A percentile compares a stretch with the other conserved stretches of the same genome.
These are phyloP conservation scores for Drosophila cyrtoloma DNA, from an alignment of 2,888 invertebrate genomes.

Conservation along the genomic window DNA sequence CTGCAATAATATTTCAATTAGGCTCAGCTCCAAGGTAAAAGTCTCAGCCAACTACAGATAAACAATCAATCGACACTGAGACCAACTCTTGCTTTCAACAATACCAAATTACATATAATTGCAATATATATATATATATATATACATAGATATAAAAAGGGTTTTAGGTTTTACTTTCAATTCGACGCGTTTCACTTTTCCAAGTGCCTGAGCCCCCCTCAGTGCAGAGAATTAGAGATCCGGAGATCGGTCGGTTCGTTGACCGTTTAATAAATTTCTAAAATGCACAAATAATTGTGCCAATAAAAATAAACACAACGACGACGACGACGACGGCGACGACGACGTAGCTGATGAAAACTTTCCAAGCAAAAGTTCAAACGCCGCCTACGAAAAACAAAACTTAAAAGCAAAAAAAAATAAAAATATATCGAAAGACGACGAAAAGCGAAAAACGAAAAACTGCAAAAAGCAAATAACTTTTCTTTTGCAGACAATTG, in stretches of 20 bases:
- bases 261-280: slow-evolving; percentile 77
- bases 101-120: background rate
- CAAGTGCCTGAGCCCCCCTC: slow-evolving; percentile 5
- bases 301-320: slow-evolving; percentile 77
- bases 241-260: slow-evolving; percentile 47
- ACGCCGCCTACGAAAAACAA: slow-evolving; percentile 70
- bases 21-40: slow-evolving; percentile 1
- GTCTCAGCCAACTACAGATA: background rate
- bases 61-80: background rate
- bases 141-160: slow-evolving; percentile 7
- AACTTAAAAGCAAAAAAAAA: slow-evolving; percentile 29
- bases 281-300: slow-evolving; percentile 81
- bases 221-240: slow-evolving; percentile 11
- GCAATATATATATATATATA: background rate
- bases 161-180: slow-evolving; percentile 59
- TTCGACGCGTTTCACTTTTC: slow-evolving; percentile 56
- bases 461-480: slow-evolving; percentile 72
- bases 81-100: slow-evolving; percentile 14
- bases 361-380: slow-evolving; percentile 78
- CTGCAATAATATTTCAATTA: background rate
- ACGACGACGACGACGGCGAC: background rate
- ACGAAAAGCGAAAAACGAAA: slow-evolving; percentile 55
- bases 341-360: slow-evolving; percentile 34
- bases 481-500: slow-evolving; percentile 81
- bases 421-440: slow-evolving; percentile 21